Evolutionary conservation across 1,140 invertebrate genomes (phyloP).

Genomic region (Meloidogyne floridensis): DNA sequence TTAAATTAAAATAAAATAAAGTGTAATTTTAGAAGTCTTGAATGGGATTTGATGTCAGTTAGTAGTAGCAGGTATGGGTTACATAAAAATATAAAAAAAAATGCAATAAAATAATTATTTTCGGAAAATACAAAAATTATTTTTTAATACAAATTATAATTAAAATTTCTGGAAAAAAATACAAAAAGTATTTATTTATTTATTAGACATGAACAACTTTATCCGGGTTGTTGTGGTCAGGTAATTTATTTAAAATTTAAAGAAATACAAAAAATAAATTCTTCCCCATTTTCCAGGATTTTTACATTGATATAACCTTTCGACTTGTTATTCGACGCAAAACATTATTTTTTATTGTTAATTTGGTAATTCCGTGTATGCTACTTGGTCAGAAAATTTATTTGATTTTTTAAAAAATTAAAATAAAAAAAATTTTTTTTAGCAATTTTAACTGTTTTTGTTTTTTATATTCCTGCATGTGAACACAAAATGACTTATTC

Average conservation of each 20-base stretch:
- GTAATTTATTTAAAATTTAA: background rate
- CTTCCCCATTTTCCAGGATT: constrained; percentile 46
- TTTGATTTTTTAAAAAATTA: no score
- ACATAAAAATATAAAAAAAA: no score
- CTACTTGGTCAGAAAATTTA: constrained; percentile 53
- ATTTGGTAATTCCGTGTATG: constrained; percentile 92
- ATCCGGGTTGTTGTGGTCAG: constrained; percentile 63
- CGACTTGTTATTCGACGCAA: constrained; percentile 93
- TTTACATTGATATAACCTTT: constrained; percentile 93
- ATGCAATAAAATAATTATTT: no score
- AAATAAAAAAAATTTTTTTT: constrained; percentile 1
- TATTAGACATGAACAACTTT: constrained; percentile 56
- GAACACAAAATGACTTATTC: constrained; percentile 97
- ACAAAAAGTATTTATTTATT: no score
- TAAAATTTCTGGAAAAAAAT: no score
- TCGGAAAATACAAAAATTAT: no score
- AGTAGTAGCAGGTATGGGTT: constrained; percentile 18
- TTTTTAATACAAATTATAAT: no score
- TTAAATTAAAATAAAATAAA: background rate
- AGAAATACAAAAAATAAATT: no score
- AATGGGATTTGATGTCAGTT: constrained; percentile 83
- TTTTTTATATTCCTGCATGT: constrained; percentile 95
- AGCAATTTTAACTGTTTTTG: constrained; percentile 70
- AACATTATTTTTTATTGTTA: constrained; percentile 93
- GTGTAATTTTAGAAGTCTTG: constrained; percentile 74